Percentiles rank a stretch among this genome's conserved stretches.
Evolutionary conservation across 2,113 vertebrate genomes (phyloP).

Genomic region (Aptenodytes forsteri): DNA sequence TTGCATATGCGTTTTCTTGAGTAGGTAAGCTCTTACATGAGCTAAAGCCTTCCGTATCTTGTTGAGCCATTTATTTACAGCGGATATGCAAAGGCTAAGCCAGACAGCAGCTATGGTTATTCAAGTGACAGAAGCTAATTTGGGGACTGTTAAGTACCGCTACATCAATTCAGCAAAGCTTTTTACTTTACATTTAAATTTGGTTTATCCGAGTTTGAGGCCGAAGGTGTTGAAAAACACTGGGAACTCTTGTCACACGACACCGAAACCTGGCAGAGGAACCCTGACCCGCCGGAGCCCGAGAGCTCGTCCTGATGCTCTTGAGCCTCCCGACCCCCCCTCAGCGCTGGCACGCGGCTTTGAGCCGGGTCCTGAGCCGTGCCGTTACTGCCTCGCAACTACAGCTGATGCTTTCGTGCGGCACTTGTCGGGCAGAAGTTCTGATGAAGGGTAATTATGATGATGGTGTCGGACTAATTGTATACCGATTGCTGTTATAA

Average conservation of each 20-base stretch:
- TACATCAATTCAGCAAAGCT: neutral
- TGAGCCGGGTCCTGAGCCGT: neutral
- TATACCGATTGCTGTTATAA: neutral
- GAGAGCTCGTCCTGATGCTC: neutral
- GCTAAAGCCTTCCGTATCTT: neutral
- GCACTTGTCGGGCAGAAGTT: neutral
- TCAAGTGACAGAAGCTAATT: neutral
- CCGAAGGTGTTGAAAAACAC: neutral
- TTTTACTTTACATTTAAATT: neutral
- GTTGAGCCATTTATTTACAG: neutral
- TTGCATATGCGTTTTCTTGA: neutral
- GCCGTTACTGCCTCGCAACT: rapidly evolving
- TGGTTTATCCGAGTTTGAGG: neutral
- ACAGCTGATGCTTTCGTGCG: neutral
- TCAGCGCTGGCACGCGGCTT: rapidly evolving
- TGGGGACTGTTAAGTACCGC: neutral
- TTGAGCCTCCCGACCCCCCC: no score
- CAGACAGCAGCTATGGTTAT: neutral
- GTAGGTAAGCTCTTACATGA: neutral
- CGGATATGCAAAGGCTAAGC: rapidly evolving
- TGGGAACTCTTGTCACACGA: rapidly evolving
- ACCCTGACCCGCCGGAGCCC: neutral
- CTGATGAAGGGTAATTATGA: neutral
- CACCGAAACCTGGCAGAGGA: neutral
- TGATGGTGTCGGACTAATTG: neutral